Evolutionary conservation across 2,888 invertebrate species (phyloP).

Genomic region (Griposia aprilina): DNA sequence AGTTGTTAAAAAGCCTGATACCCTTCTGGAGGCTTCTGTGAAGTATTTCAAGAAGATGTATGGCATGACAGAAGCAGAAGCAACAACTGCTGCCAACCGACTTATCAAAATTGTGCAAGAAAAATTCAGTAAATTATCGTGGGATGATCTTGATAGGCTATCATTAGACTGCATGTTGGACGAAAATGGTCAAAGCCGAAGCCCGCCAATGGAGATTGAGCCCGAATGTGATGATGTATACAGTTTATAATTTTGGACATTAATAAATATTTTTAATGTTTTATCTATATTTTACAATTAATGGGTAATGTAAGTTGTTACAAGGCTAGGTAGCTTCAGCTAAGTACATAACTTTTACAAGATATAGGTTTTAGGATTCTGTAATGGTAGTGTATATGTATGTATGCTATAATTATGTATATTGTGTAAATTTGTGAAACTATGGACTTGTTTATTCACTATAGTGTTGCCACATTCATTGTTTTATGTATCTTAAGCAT

Average conservation of each 20-base stretch:
- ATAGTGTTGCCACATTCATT: slow-evolving; percentile 30
- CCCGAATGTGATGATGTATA: slow-evolving; percentile 76
- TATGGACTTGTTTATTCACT: slow-evolving; percentile 20
- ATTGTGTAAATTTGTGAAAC: slow-evolving; percentile 54
- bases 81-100: slow-evolving; percentile 91
- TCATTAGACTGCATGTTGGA: slow-evolving; percentile 81
- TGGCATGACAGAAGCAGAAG: slow-evolving; percentile 91
- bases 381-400: slow-evolving; percentile 43
- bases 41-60: slow-evolving; percentile 91
- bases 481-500: background rate
- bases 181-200: slow-evolving; percentile 69
- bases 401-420: slow-evolving; percentile 58
- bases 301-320: slow-evolving; percentile 45
- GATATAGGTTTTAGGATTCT: no score
- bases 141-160: slow-evolving; percentile 91
- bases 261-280: slow-evolving; percentile 60
- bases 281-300: slow-evolving; percentile 58
- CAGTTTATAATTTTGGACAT: slow-evolving; percentile 72
- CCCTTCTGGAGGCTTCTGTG: slow-evolving; percentile 90
- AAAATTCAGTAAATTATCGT: slow-evolving; percentile 89
- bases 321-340: slow-evolving; percentile 41
- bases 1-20: slow-evolving; percentile 92
- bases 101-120: slow-evolving; percentile 89
- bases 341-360: slow-evolving; percentile 46
- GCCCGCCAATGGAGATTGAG: slow-evolving; percentile 68